Percentiles rank a stretch among this genome's conserved stretches.
Evolutionary conservation across 1,140 invertebrate genomes (phyloP).

Genomic region (Sitophilus oryzae): DNA sequence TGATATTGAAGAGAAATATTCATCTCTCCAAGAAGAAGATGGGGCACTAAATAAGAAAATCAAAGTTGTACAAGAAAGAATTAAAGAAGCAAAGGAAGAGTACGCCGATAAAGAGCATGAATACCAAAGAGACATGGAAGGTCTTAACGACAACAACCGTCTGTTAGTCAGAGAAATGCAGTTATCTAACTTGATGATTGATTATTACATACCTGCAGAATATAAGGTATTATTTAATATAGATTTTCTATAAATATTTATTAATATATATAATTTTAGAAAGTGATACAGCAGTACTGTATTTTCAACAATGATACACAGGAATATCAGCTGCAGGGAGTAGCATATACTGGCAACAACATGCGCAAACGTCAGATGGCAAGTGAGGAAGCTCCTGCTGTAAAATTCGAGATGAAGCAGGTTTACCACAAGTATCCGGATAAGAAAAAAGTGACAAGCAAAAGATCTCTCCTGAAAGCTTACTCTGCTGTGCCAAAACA

Average conservation of each 20-base stretch:
- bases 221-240: constrained; percentile 53
- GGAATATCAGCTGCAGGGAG: constrained; percentile 96
- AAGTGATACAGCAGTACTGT: constrained; percentile 86
- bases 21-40: constrained; percentile 88
- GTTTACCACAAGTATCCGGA: constrained; percentile 39
- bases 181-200: constrained; percentile 76
- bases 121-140: constrained; percentile 94
- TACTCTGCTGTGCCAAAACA: constrained; percentile 29
- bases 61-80: constrained; percentile 76
- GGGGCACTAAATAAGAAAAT: constrained; percentile 88
- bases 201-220: constrained; percentile 88
- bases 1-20: constrained; percentile 95
- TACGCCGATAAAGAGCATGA: constrained; percentile 85
- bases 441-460: constrained; percentile 30
- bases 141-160: constrained; percentile 85
- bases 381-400: constrained; percentile 24
- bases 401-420: constrained; percentile 36
- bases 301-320: constrained; percentile 98
- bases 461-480: constrained; percentile 24
- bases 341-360: constrained; percentile 98
- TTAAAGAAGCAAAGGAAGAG: constrained; percentile 80
- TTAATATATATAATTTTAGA: constrained; percentile 47
- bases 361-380: constrained; percentile 67
- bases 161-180: constrained; percentile 87
- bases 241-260: constrained; percentile 2